Evolutionary conservation across 2,113 vertebrate genomes (phyloP).

Genomic region (Pelobates fuscus): DNA sequence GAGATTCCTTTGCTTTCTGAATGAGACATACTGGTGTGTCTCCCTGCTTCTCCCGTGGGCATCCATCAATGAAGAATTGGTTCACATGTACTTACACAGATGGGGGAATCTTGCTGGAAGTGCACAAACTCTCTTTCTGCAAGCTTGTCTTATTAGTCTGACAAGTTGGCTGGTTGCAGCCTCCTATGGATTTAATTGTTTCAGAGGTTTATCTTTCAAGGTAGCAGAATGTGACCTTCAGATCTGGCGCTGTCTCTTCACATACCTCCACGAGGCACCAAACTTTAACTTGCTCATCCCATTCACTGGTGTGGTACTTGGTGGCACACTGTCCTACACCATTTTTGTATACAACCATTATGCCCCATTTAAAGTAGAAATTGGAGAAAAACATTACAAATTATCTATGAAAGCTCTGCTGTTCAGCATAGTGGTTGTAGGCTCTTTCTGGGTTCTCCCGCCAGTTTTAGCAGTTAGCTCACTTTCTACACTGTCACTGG

Average conservation of each 20-base stretch:
- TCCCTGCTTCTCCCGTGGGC: constrained; percentile 66
- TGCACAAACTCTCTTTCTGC: constrained; percentile 5
- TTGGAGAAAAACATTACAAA: background rate
- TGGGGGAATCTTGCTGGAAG: background rate
- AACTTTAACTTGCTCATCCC: constrained; percentile 8
- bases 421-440: background rate
- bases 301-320: constrained; percentile 15
- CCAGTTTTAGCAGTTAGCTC: constrained; percentile 29
- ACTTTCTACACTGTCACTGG: constrained; percentile 21
- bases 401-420: background rate
- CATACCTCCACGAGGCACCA: background rate
- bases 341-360: background rate
- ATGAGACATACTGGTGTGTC: constrained; percentile 62
- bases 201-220: constrained; percentile 50
- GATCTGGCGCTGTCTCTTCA: constrained; percentile 15
- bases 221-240: background rate
- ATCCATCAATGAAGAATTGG: constrained; percentile 60
- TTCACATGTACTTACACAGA: background rate
- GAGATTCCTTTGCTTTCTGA: constrained; percentile 70
- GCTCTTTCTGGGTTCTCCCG: constrained; percentile 9
- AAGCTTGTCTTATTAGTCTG: constrained; percentile 66
- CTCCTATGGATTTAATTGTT: constrained; percentile 49
- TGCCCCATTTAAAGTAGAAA: background rate
- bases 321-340: background rate
- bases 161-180: constrained; percentile 66